phyloP scores from a whole-genome alignment of 2,113 vertebrate genomes.

The Ginglymostoma cirratum region DNA sequence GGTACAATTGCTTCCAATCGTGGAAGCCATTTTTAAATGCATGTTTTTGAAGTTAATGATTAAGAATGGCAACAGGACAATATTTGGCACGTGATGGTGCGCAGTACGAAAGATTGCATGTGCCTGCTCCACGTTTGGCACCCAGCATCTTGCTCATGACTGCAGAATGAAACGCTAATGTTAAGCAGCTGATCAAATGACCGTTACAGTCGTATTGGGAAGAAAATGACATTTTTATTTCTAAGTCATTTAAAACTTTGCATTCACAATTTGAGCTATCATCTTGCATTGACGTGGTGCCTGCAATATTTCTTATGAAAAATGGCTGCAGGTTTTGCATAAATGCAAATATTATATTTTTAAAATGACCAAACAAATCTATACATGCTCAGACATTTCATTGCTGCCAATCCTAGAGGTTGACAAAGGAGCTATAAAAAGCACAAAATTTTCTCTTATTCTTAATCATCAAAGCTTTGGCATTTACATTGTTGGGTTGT shows the following conservation, averaged over 20 bases:
- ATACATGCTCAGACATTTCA: background rate
- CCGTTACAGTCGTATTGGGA: background rate
- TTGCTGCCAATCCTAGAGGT: background rate
- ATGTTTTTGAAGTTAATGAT: too few relatives aligned
- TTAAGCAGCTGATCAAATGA: background rate
- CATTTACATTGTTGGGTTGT: too few relatives aligned
- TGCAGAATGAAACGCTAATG: background rate
- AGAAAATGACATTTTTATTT: background rate
- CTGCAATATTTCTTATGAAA: background rate
- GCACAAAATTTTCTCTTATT: too few relatives aligned
- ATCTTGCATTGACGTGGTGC: background rate
- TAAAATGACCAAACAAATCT: too few relatives aligned
- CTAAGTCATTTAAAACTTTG: background rate
- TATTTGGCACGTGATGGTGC: background rate
- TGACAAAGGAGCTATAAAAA: too few relatives aligned
- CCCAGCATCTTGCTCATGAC: background rate
- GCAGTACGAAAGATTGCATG: background rate
- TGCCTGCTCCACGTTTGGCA: background rate
- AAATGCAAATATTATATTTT: background rate
- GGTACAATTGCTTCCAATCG: too few relatives aligned
- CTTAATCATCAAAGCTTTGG: too few relatives aligned
- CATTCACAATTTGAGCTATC: background rate
- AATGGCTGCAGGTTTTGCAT: background rate
- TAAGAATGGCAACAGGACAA: too few relatives aligned
- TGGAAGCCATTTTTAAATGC: too few relatives aligned